These are phyloP conservation scores for Tolypeutes matacus DNA, from an alignment of 2,797 vertebrate genomes.

Conservation along the genomic window DNA sequence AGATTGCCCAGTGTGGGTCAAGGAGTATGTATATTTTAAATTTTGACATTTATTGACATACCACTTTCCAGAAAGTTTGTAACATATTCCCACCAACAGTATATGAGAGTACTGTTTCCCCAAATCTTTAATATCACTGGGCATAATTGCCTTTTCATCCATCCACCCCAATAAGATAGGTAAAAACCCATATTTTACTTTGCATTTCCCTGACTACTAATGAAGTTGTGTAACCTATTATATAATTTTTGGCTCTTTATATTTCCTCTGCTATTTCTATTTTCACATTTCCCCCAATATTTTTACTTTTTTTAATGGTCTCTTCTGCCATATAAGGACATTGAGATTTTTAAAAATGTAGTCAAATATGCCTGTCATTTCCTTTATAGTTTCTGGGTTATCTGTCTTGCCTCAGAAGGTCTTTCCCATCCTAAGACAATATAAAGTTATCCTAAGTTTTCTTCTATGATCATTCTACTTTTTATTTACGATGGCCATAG, in stretches of 20 bases:
- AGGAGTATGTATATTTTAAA: conserved; percentile 58
- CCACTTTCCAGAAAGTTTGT: conserved; percentile 23
- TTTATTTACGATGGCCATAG: conserved; percentile 43
- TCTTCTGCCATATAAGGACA: conserved; percentile 26
- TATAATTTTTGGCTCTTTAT: conserved; percentile 7
- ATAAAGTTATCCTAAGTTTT: conserved; percentile 47
- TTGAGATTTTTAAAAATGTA: conserved; percentile 46
- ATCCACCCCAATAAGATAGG: not conserved
- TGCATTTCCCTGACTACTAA: too few species aligned
- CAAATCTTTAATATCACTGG: conserved; percentile 6
- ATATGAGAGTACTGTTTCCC: conserved; percentile 1
- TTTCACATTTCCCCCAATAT: conserved; percentile 32
- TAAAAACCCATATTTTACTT: conserved; percentile 63
- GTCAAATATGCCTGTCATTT: not conserved
- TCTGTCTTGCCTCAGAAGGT: conserved; percentile 45
- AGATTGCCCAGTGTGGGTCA: conserved; percentile 36
- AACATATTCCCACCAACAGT: conserved; percentile 24
- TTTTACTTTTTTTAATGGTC: conserved; percentile 35
- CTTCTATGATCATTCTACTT: conserved; percentile 44
- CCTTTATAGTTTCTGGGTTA: conserved; percentile 24
- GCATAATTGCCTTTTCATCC: conserved; percentile 37
- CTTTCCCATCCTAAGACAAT: not conserved
- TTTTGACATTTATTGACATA: conserved; percentile 67
- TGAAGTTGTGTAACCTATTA: conserved; percentile 28
- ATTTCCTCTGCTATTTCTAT: conserved; percentile 38